Evolutionary conservation across 2,888 invertebrate genomes (phyloP).

Genomic region (Cylindroiulus punctatus): DNA sequence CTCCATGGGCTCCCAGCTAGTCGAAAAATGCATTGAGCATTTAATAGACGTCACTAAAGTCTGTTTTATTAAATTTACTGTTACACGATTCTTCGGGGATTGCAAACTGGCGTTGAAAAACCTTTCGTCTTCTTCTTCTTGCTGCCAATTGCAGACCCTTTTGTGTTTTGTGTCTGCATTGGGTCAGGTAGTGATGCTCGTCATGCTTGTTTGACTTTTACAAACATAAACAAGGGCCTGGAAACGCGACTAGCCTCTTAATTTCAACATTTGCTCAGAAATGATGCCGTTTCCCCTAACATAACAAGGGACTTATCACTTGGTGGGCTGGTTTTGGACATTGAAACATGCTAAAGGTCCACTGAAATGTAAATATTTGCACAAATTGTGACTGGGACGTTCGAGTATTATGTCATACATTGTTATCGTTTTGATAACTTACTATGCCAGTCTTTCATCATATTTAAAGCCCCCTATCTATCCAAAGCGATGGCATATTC

Average conservation of each 20-base stretch:
- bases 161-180: background rate
- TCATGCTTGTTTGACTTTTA: background rate
- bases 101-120: conserved; percentile 24
- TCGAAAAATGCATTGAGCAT: conserved; percentile 26
- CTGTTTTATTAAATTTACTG: conserved; percentile 42
- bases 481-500: too few species aligned
- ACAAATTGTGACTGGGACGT: too few species aligned
- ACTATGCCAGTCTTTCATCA: too few species aligned
- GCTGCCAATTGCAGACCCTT: background rate
- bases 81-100: conserved; percentile 30
- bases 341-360: too few species aligned
- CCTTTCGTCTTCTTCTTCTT: conserved; percentile 12
- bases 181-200: background rate
- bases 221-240: background rate
- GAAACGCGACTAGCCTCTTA: background rate
- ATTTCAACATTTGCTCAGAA: background rate
- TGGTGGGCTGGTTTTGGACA: too few species aligned
- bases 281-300: background rate
- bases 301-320: too few species aligned
- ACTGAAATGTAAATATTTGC: too few species aligned
- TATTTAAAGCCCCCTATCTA: too few species aligned
- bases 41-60: conserved; percentile 42
- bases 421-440: too few species aligned
- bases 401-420: too few species aligned
- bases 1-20: conserved; percentile 10